Percentiles rank a stretch among this genome's conserved stretches.
These are phyloP conservation scores for Pangasius larnaudii DNA, from an alignment of 2,797 vertebrate species.

Conservation along the genomic window DNA sequence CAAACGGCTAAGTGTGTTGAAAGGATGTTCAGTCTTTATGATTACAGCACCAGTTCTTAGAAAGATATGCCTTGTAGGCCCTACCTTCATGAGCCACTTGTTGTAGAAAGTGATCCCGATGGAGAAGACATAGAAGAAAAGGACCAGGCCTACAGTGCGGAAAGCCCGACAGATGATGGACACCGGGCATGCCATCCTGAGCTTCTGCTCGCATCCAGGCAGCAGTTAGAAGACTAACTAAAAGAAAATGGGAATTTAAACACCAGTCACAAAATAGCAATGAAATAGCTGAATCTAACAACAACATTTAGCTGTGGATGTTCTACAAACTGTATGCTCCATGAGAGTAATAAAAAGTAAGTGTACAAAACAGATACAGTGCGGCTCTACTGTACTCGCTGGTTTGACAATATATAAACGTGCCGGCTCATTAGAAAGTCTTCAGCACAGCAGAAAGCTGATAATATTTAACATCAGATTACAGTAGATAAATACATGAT, in stretches of 20 bases:
- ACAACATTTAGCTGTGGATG: background rate
- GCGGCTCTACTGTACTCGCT: background rate
- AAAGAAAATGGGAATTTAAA: background rate
- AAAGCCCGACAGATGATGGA: slow-evolving; percentile 76
- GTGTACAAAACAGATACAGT: background rate
- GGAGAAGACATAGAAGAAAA: slow-evolving; percentile 90
- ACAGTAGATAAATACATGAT: background rate
- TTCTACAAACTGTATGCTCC: background rate
- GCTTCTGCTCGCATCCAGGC: background rate
- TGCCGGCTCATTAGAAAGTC: background rate
- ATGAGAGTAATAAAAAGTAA: background rate
- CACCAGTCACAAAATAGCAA: too few species aligned
- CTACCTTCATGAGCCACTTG: slow-evolving; percentile 93
- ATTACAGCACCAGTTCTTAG: background rate
- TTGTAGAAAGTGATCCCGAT: slow-evolving; percentile 97
- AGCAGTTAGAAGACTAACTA: slow-evolving; percentile 16
- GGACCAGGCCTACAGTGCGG: slow-evolving; percentile 80
- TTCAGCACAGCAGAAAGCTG: background rate
- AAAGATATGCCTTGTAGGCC: slow-evolving; percentile 51
- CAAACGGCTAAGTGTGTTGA: background rate
- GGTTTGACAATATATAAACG: background rate
- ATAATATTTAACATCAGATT: background rate
- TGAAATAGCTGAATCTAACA: background rate
- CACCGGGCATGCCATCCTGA: slow-evolving; percentile 69
- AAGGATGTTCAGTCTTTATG: background rate